Base-by-base conservation (phyloP, 92 coral and sea anemone species). In the Zoanthus gigantus region DNA sequence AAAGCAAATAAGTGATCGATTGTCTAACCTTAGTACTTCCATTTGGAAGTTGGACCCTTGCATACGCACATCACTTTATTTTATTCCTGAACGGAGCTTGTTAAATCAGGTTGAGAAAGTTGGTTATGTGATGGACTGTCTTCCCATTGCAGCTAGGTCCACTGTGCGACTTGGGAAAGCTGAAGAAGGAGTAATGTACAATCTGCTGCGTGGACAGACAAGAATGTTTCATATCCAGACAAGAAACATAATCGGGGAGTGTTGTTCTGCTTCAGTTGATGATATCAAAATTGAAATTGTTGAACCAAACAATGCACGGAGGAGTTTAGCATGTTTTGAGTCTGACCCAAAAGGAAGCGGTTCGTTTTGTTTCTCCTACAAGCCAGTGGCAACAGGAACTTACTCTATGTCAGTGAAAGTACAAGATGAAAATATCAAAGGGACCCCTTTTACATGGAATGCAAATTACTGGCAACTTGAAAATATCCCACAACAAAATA, bases 101-200 rank as follows among this genome's bases (percentile, higher is more conserved):
- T n/a, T n/a, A n/a, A n/a, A n/a, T n/a, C n/a, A n/a, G n/a, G n/a
- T n/a, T n/a, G n/a, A n/a, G n/a, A n/a, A n/a, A n/a, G n/a, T n/a
- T n/a, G n/a, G n/a, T n/a, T n/a, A n/a, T n/a, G n/a, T n/a, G n/a
- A n/a, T n/a, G n/a, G n/a, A n/a, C n/a, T n/a, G n/a, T n/a, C n/a
- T n/a, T n/a, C n/a, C n/a, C n/a, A n/a, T n/a, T n/a, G n/a, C n/a
- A n/a, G n/a, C n/a, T n/a, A n/a, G n/a, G n/a, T n/a, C n/a, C n/a
- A n/a, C n/a, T 34, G 78, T 69, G 10, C 63, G n/a, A 37, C 73
- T 81, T 65, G 86, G 76, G 47, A 53, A 23, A 17, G 86, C 57
- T 23, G 53, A 61, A 48, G 76, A 65, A 9, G 86, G 86, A 65
- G 86, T 65, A 10, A 65, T 63, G 42, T 34, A 34, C 42, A 2